phyloP scores from a whole-genome alignment of 2,888 invertebrate species.

The Iselma pallidipennis region DNA sequence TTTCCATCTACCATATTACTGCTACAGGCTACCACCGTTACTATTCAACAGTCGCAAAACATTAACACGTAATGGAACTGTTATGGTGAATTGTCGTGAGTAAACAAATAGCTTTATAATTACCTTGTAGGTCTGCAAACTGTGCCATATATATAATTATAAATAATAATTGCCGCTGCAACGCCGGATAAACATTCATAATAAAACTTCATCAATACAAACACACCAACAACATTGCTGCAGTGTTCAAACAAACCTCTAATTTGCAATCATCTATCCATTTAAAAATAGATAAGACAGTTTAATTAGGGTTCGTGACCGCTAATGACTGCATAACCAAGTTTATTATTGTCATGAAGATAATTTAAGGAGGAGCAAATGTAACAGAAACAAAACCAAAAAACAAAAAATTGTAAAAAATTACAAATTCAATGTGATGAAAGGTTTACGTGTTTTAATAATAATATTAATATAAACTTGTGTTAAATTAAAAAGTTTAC shows the following conservation, averaged over 20 bases:
- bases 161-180: conserved; percentile 51
- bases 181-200: conserved; percentile 56
- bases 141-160: conserved; percentile 50
- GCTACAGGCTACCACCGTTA: conserved; percentile 31
- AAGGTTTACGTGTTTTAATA: conserved; percentile 8
- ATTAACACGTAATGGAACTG: conserved; percentile 15
- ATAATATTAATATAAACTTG: no score
- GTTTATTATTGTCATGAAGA: conserved; percentile 15
- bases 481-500: no score
- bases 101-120: conserved; percentile 56
- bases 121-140: conserved; percentile 44
- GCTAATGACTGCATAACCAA: conserved; percentile 33
- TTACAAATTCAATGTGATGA: conserved; percentile 1
- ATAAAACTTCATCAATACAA: conserved; percentile 51
- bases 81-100: conserved; percentile 35
- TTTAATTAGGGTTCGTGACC: conserved; percentile 42
- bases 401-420: conserved; percentile 10
- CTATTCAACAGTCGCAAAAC: neutral
- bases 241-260: conserved; percentile 23
- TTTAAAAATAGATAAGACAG: conserved; percentile 43
- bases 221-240: conserved; percentile 20
- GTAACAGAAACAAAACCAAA: no score
- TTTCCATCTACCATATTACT: conserved; percentile 17
- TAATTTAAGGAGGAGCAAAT: conserved; percentile 11
- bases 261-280: conserved; percentile 30